Conservation (phyloP, 2,888 invertebrate genomes). For the Marronus borbonicus region DNA sequence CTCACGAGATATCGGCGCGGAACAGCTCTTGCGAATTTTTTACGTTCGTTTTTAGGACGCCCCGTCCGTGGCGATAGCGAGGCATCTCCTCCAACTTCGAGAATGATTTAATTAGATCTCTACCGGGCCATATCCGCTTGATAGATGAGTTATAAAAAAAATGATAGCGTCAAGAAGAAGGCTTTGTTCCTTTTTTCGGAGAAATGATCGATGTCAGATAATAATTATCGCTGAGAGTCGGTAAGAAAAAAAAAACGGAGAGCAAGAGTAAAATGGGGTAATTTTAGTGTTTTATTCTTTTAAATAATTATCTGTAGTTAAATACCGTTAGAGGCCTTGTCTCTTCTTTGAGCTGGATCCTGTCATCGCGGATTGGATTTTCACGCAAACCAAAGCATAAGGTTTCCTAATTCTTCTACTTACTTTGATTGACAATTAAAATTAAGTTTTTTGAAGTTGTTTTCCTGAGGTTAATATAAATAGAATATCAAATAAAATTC, state of each 20-base stretch:
- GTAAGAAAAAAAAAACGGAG: background rate
- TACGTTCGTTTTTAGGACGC: conserved; percentile 1
- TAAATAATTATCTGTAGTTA: too few species aligned
- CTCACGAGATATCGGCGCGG: conserved; percentile 12
- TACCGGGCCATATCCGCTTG: conserved; percentile 11
- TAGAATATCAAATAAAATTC: too few species aligned
- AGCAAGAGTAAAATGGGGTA: background rate
- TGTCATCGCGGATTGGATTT: too few species aligned
- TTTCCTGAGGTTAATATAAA: too few species aligned
- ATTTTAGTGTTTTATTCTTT: too few species aligned
- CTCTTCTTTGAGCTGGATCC: too few species aligned
- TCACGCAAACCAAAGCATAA: too few species aligned
- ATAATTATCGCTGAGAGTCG: conserved; percentile 9
- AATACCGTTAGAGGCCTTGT: too few species aligned
- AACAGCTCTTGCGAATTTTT: conserved; percentile 24
- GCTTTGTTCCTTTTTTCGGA: background rate
- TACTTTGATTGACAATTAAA: too few species aligned
- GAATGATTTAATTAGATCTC: conserved; percentile 42
- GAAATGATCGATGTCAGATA: conserved; percentile 33
- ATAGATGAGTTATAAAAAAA: conserved; percentile 39
- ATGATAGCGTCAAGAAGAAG: background rate
- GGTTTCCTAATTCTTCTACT: too few species aligned
- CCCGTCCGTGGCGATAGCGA: background rate
- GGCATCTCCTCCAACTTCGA: background rate
- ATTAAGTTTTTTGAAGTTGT: too few species aligned